A percentile compares a stretch with the other conserved stretches of the same genome.
phyloP scores from a whole-genome alignment of 1,140 invertebrate species.

The Nomia melanderi region DNA sequence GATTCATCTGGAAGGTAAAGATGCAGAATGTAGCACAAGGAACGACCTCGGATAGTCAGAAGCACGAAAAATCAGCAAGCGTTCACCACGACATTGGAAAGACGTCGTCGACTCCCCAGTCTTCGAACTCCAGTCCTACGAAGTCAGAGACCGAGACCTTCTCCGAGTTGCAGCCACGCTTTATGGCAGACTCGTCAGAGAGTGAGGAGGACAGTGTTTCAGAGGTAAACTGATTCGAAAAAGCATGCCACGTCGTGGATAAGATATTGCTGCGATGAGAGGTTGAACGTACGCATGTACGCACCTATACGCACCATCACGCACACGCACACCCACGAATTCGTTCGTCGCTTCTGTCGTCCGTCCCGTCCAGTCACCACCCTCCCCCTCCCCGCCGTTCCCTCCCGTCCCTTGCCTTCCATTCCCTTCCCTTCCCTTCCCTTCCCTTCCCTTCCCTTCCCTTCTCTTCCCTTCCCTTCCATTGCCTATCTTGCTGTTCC shows the following conservation, averaged over 20 bases:
- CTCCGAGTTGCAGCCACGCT: conserved; percentile 88
- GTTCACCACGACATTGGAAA: conserved; percentile 83
- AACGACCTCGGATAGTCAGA: conserved; percentile 87
- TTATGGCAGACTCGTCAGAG: conserved; percentile 94
- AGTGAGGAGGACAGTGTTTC: conserved; percentile 96
- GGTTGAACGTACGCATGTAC: conserved; percentile 37
- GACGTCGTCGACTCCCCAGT: conserved; percentile 84
- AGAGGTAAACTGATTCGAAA: conserved; percentile 85
- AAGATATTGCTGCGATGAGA: conserved; percentile 37
- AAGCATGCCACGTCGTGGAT: conserved; percentile 51
- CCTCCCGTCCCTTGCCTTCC: conserved; percentile 8
- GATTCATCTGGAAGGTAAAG: conserved; percentile 86
- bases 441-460: conserved; percentile 14
- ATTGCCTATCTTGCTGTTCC: neutral
- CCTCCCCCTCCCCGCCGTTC: neutral
- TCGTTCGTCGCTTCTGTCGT: conserved; percentile 30
- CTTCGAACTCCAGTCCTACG: conserved; percentile 85
- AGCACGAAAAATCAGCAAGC: conserved; percentile 86
- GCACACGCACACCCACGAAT: conserved; percentile 11
- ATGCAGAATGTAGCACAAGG: conserved; percentile 94
- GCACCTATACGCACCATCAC: conserved; percentile 10
- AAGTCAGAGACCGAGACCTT: conserved; percentile 90
- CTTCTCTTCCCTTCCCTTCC: neutral
- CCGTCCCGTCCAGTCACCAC: conserved; percentile 21
- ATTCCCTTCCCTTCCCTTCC: conserved; percentile 11